These are phyloP conservation scores for Garra rufa DNA, from an alignment of 2,113 vertebrate genomes.

Conservation along the genomic window DNA sequence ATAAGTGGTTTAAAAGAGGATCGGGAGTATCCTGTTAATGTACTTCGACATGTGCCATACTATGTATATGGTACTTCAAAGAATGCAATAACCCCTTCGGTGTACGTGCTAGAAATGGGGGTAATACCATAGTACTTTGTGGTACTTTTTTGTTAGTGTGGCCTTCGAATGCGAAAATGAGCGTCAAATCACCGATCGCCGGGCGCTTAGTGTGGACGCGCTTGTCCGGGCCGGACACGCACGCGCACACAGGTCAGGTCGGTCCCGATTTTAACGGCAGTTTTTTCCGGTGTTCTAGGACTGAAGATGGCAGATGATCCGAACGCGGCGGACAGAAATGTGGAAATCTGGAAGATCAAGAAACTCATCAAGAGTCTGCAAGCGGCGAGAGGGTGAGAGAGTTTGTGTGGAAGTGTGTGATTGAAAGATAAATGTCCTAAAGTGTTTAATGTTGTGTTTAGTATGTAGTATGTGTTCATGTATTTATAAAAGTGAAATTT, in stretches of 20 bases:
- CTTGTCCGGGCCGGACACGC: conserved; percentile 65
- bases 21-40: neutral
- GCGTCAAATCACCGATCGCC: neutral
- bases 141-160: neutral
- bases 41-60: neutral
- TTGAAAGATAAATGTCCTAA: neutral
- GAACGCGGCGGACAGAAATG: conserved; percentile 95
- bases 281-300: conserved; percentile 65
- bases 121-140: neutral
- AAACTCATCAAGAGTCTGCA: conserved; percentile 98
- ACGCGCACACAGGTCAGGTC: conserved; percentile 54
- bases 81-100: too few species aligned
- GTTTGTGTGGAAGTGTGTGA: neutral
- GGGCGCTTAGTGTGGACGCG: neutral
- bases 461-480: too few species aligned
- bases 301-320: conserved; percentile 98
- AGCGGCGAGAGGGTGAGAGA: conserved; percentile 90
- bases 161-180: neutral
- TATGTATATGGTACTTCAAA: neutral
- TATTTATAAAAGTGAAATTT: neutral
- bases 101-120: neutral
- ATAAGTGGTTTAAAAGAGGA: neutral
- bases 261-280: neutral
- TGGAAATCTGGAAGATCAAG: conserved; percentile 99
- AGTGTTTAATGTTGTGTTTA: neutral